Evolutionary conservation across 2,888 invertebrate species (phyloP).

Genomic region (Xylocampa areola): DNA sequence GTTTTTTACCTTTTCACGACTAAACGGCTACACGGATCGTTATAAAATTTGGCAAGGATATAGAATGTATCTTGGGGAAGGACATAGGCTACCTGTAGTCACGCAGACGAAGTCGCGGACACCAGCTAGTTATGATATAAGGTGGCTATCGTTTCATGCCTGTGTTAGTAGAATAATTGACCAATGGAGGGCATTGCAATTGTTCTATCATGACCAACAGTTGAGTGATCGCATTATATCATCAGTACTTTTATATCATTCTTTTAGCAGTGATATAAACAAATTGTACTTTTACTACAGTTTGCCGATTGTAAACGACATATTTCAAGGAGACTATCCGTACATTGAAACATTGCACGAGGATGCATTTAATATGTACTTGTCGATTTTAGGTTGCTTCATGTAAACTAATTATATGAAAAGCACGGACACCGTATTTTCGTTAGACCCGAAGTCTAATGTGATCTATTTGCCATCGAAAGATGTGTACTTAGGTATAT

Average conservation of each 20-base stretch:
- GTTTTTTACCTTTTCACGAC: too few species aligned
- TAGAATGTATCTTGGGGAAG: too few species aligned
- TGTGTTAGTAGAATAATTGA: conserved; percentile 29
- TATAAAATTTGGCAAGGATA: too few species aligned
- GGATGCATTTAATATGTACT: conserved; percentile 12
- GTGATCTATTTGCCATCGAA: conserved; percentile 17
- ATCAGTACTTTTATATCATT: not conserved
- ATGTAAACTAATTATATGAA: conserved; percentile 18
- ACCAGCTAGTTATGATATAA: conserved; percentile 9
- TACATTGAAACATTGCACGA: conserved; percentile 4
- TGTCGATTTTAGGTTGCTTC: conserved; percentile 13
- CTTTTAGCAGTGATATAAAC: not conserved
- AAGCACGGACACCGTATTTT: not conserved
- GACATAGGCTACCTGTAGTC: too few species aligned
- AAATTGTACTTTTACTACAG: conserved; percentile 16
- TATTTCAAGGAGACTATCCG: conserved; percentile 10
- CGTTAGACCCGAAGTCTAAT: not conserved
- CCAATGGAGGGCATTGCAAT: conserved; percentile 9
- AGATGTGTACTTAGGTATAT: conserved; percentile 13
- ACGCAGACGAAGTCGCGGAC: too few species aligned
- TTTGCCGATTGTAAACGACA: conserved; percentile 18
- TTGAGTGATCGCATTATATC: not conserved
- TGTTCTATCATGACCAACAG: conserved; percentile 7
- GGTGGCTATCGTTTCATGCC: conserved; percentile 17
- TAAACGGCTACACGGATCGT: too few species aligned